Evolutionary conservation across 2,888 invertebrate species (phyloP).

Genomic region (Ormyrus pomaceus): DNA sequence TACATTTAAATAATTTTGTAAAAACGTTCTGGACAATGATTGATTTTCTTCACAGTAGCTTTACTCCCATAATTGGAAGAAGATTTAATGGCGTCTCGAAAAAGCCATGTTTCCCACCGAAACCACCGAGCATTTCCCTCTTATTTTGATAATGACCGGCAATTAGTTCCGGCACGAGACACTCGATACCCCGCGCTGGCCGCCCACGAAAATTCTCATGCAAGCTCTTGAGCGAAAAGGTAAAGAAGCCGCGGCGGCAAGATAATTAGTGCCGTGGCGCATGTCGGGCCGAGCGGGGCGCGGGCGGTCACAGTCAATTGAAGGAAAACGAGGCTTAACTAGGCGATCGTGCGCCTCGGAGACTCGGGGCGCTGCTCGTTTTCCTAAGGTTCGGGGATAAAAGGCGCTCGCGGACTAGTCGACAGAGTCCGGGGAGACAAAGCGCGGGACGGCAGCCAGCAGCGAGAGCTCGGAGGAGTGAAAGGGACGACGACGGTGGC

Average conservation of each 20-base stretch:
- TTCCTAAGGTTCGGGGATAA: conserved; percentile 19
- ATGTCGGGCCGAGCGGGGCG: not conserved
- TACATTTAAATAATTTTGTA: no score
- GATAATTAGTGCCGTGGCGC: conserved; percentile 38
- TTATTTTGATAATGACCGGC: conserved; percentile 15
- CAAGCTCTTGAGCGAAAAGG: conserved; percentile 2
- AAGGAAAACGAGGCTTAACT: conserved; percentile 41
- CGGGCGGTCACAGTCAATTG: conserved; percentile 27
- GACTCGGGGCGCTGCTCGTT: not conserved
- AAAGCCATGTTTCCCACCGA: no score
- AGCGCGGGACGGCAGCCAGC: conserved; percentile 12
- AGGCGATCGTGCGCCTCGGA: not conserved
- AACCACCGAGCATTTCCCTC: not conserved
- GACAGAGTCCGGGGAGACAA: conserved; percentile 2
- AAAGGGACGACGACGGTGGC: conserved; percentile 8
- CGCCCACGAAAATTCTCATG: conserved; percentile 19
- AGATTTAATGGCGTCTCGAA: no score
- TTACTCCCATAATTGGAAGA: no score
- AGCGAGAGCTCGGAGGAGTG: conserved; percentile 23
- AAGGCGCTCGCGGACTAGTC: conserved; percentile 14
- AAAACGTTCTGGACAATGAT: no score
- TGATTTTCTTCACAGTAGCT: no score
- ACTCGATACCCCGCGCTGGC: not conserved
- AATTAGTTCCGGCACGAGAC: conserved; percentile 13
- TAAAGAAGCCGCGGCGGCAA: conserved; percentile 5